Conservation (phyloP, 1,140 invertebrate species). For the Dreissena rostriformis region DNA sequence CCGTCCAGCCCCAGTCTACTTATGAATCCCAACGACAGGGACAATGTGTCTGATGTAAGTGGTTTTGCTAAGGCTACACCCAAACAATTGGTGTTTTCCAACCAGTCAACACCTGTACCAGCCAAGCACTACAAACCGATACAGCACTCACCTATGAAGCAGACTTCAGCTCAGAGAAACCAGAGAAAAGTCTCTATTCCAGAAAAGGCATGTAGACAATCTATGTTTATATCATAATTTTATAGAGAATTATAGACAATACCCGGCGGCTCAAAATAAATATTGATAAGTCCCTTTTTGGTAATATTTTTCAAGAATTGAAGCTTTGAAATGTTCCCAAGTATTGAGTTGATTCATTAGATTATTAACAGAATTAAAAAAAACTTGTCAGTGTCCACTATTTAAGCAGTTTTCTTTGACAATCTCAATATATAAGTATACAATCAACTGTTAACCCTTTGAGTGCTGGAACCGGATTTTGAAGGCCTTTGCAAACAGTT, state of each 20-base stretch:
- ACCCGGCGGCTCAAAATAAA: too few relatives aligned
- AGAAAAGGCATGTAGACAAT: conserved; percentile 13
- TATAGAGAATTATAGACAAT: too few relatives aligned
- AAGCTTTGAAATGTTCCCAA: not conserved
- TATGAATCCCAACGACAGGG: conserved; percentile 43
- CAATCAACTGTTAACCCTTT: too few relatives aligned
- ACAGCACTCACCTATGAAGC: conserved; percentile 46
- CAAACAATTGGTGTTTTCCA: conserved; percentile 54
- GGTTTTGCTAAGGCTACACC: conserved; percentile 50
- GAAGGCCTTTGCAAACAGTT: too few relatives aligned
- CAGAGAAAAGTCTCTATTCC: conserved; percentile 11
- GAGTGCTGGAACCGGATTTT: too few relatives aligned
- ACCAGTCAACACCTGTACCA: conserved; percentile 54
- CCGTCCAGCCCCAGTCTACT: conserved; percentile 47
- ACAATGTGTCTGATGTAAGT: conserved; percentile 47
- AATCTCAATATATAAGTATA: too few relatives aligned
- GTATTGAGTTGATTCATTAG: not conserved
- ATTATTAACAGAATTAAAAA: not conserved
- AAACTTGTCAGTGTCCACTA: too few relatives aligned
- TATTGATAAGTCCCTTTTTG: too few relatives aligned
- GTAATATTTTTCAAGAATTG: not conserved
- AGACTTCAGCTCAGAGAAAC: not conserved
- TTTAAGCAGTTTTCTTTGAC: too few relatives aligned
- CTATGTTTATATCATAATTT: too few relatives aligned
- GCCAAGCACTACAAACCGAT: conserved; percentile 37